These are phyloP conservation scores for Mellivora capensis DNA, from an alignment of 2,113 vertebrate species.

Conservation along the genomic window DNA sequence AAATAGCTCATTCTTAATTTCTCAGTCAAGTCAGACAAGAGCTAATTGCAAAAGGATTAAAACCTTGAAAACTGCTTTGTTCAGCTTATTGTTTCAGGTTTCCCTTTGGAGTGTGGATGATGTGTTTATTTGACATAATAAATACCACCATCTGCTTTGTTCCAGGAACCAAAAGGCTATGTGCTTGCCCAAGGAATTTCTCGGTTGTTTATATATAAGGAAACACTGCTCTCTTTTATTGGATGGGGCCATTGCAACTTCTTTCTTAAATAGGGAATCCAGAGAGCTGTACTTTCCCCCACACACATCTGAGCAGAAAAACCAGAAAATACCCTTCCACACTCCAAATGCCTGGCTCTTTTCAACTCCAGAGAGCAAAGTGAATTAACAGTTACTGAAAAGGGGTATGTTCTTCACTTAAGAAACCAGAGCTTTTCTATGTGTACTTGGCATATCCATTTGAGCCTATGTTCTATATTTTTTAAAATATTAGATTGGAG, in stretches of 20 bases:
- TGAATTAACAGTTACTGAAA: neutral
- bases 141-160: slow-evolving; percentile 65
- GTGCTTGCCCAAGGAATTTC: slow-evolving; percentile 63
- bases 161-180: slow-evolving; percentile 60
- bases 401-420: neutral
- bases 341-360: slow-evolving; percentile 8
- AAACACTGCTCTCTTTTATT: slow-evolving; percentile 60
- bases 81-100: slow-evolving; percentile 64
- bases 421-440: accelerated
- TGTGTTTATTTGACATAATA: slow-evolving; percentile 75
- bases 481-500: neutral
- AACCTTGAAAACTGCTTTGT: slow-evolving; percentile 70
- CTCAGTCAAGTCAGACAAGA: neutral
- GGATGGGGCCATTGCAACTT: slow-evolving; percentile 5
- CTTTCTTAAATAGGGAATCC: slow-evolving; percentile 47
- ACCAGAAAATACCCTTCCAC: slow-evolving; percentile 11
- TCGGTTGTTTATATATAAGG: slow-evolving; percentile 66
- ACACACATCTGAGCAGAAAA: neutral
- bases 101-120: slow-evolving; percentile 57
- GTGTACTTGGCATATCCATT: accelerated
- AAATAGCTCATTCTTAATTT: slow-evolving; percentile 39
- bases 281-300: slow-evolving; percentile 22
- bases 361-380: slow-evolving; percentile 6
- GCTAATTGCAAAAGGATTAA: slow-evolving; percentile 49
- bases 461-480: accelerated